Conservation (phyloP, 2,113 vertebrate species). For the Thermophis baileyi region DNA sequence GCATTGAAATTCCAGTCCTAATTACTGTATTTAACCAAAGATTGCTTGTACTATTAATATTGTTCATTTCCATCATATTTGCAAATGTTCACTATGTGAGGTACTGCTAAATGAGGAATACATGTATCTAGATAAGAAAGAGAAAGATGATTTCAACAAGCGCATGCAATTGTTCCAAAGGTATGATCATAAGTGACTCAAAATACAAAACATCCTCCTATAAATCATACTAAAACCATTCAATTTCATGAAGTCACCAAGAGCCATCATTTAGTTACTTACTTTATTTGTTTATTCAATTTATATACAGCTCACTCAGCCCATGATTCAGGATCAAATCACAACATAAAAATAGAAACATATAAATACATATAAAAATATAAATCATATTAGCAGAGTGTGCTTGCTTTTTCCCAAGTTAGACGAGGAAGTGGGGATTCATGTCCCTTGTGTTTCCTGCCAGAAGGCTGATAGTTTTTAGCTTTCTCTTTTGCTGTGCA, state of each 20-base stretch:
- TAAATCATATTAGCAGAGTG: neutral
- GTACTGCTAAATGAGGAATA: neutral
- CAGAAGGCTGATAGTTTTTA: neutral
- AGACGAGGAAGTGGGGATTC: neutral
- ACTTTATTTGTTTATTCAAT: neutral
- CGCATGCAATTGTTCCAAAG: neutral
- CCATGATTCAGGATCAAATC: neutral
- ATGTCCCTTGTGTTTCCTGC: neutral
- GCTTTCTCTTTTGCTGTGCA: slow-evolving; percentile 25
- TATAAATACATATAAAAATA: neutral
- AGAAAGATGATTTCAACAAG: neutral
- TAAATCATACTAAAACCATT: rapidly evolving
- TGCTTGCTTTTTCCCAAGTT: neutral
- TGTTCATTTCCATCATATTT: neutral
- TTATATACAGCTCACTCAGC: neutral
- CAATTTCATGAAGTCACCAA: neutral
- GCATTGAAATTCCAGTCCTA: neutral
- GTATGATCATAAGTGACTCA: neutral
- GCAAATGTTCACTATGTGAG: neutral
- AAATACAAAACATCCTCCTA: neutral
- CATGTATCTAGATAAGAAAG: neutral
- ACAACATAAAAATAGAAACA: neutral
- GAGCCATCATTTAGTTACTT: neutral
- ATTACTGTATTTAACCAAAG: neutral
- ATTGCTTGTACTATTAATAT: neutral